Evolutionary conservation across 2,797 vertebrate species (phyloP).

Genomic region (Geotrypetes seraphini): DNA sequence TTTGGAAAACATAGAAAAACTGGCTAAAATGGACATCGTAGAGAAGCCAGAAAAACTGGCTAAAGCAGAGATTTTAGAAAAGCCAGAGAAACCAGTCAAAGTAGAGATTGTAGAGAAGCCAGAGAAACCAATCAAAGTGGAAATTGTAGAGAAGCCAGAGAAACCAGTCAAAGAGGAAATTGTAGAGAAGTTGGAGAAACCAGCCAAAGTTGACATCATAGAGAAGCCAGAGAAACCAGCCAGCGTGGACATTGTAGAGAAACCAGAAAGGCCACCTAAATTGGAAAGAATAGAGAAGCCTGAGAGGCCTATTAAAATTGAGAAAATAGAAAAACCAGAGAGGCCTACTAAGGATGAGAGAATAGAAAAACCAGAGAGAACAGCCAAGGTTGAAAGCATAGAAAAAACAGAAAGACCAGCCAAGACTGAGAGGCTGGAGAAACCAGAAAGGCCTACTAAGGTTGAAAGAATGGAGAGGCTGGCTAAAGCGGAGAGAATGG

Average conservation of each 20-base stretch:
- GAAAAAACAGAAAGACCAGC: background rate
- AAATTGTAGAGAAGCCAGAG: too few relatives aligned
- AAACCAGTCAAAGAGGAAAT: background rate
- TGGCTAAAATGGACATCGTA: background rate
- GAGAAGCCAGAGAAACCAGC: slow-evolving; percentile 25
- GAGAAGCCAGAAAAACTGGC: background rate
- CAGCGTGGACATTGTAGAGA: too few relatives aligned
- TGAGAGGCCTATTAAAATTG: too few relatives aligned
- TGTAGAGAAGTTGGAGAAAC: background rate
- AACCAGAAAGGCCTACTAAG: slow-evolving; percentile 8
- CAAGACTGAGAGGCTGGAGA: background rate
- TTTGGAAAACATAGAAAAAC: background rate
- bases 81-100: slow-evolving; percentile 32
- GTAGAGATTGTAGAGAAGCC: too few relatives aligned
- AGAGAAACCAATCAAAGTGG: too few relatives aligned
- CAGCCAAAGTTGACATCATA: background rate
- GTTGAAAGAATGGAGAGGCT: slow-evolving; percentile 23
- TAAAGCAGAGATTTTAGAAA: background rate
- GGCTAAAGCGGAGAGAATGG: slow-evolving; percentile 38
- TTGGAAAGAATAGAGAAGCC: too few relatives aligned
- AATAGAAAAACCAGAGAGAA: slow-evolving; percentile 10
- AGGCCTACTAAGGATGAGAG: background rate
- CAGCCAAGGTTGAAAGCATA: background rate
- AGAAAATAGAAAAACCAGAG: background rate
- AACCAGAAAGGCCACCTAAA: too few relatives aligned